Conservation (phyloP, 2,113 vertebrate species). For the Mobula hypostoma region DNA sequence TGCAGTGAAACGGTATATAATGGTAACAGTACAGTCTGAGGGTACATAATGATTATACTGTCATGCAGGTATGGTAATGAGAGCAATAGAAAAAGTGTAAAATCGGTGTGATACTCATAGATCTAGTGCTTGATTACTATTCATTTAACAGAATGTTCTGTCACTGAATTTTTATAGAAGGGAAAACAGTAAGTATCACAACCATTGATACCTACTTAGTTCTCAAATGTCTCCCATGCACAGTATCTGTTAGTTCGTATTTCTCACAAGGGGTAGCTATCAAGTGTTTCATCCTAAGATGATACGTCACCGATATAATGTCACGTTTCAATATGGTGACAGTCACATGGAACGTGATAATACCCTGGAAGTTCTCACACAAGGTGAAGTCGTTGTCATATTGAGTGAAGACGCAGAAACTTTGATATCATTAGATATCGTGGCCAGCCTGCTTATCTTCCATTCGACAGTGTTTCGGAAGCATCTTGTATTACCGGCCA, state of each 20-base stretch:
- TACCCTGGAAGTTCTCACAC: background rate
- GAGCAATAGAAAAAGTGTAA: too few relatives aligned
- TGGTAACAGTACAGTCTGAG: too few relatives aligned
- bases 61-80: too few relatives aligned
- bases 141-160: background rate
- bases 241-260: background rate
- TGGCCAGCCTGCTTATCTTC: background rate
- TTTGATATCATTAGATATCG: background rate
- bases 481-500: background rate
- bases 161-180: background rate
- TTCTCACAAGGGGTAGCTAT: background rate
- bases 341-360: background rate
- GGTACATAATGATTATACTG: too few relatives aligned
- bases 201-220: background rate
- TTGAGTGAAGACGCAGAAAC: background rate
- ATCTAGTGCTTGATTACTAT: background rate
- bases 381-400: background rate
- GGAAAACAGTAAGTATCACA: background rate
- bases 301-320: background rate
- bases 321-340: background rate
- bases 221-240: background rate
- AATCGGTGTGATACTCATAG: background rate
- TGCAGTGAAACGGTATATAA: too few relatives aligned
- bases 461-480: background rate
- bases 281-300: background rate